phyloP scores from a whole-genome alignment of 2,113 vertebrate species.

The Ranitomeya imitator region DNA sequence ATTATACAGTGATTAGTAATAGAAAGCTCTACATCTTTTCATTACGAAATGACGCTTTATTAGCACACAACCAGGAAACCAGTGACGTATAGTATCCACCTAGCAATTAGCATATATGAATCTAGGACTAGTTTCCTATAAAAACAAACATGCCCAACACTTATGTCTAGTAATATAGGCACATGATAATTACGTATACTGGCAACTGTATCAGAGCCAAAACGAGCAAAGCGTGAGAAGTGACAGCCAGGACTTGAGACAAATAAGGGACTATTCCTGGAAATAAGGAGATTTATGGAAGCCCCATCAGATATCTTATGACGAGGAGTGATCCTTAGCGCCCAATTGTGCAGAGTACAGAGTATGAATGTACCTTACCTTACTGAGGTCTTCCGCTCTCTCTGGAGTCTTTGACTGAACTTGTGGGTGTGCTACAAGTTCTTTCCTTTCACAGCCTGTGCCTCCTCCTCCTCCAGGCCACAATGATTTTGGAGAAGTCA shows the following conservation, averaged over 20 bases:
- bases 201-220: too few relatives aligned
- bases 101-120: not conserved
- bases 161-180: not conserved
- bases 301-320: not conserved
- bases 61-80: too few relatives aligned
- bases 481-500: not conserved
- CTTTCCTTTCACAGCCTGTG: not conserved
- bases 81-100: not conserved
- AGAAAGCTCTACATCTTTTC: too few relatives aligned
- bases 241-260: not conserved
- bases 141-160: not conserved
- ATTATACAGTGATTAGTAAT: too few relatives aligned
- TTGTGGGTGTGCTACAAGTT: slow-evolving; percentile 35
- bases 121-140: not conserved
- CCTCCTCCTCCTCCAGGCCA: slow-evolving; percentile 29
- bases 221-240: not conserved
- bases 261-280: not conserved
- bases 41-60: too few relatives aligned
- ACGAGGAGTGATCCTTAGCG: not conserved
- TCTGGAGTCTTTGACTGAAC: not conserved
- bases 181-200: not conserved
- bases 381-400: not conserved
- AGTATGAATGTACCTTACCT: not conserved
- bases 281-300: not conserved
- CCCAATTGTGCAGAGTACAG: not conserved